phyloP scores from a whole-genome alignment of 2,888 invertebrate species.

The Drosophila neotestacea region DNA sequence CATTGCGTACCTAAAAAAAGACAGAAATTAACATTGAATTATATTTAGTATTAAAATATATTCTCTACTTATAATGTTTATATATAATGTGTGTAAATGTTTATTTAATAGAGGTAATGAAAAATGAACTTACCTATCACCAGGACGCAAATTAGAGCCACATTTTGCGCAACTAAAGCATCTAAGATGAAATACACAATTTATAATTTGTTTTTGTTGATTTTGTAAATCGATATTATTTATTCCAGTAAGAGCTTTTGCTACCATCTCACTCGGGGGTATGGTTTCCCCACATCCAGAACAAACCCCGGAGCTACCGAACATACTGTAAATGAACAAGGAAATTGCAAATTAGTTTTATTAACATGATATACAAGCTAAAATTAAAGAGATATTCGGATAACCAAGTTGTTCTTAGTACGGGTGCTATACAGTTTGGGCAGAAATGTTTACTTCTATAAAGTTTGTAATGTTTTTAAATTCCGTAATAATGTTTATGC shows the following conservation, averaged over 20 bases:
- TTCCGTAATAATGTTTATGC: no score
- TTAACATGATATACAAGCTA: not conserved
- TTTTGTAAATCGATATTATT: conserved; percentile 86
- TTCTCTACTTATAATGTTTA: no score
- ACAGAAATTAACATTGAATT: not conserved
- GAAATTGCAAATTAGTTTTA: conserved; percentile 11
- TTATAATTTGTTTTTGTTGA: conserved; percentile 78
- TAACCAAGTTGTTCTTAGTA: no score
- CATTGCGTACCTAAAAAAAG: conserved; percentile 90
- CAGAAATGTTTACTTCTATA: no score
- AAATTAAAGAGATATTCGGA: no score
- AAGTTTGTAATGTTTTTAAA: no score
- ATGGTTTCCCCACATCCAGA: conserved; percentile 96
- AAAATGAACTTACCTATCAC: conserved; percentile 90
- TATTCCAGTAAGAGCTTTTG: conserved; percentile 87
- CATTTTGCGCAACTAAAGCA: conserved; percentile 98
- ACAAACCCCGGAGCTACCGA: conserved; percentile 95
- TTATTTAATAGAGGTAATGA: no score
- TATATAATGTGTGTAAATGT: no score
- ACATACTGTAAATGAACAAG: conserved; percentile 89
- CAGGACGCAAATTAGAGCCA: conserved; percentile 94
- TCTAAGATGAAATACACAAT: conserved; percentile 90
- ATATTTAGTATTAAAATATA: no score
- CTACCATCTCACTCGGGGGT: conserved; percentile 96
- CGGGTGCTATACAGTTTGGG: no score